These are phyloP conservation scores for Trachops cirrhosus DNA, from an alignment of 2,797 vertebrate genomes.

Conservation along the genomic window DNA sequence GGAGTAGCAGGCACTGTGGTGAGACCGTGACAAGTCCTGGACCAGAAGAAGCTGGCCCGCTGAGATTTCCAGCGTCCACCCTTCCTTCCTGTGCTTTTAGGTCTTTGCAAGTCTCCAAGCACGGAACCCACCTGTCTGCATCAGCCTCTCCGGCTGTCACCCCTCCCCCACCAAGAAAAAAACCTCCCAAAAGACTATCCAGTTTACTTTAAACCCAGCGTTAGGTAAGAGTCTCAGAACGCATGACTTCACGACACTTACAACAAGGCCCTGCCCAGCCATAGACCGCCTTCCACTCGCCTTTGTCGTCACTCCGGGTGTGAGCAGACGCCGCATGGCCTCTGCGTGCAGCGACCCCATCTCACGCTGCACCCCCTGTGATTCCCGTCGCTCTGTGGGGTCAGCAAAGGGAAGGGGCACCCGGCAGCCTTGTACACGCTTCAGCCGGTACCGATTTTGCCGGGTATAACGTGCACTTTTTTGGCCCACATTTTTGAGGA, in stretches of 20 bases:
- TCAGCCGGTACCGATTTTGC: neutral
- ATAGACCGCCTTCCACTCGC: neutral
- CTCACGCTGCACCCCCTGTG: neutral
- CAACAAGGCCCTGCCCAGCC: neutral
- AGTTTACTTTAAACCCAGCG: neutral
- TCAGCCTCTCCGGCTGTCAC: neutral
- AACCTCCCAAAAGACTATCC: neutral
- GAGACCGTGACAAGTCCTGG: slow-evolving; percentile 14
- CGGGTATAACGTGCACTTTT: too few relatives aligned
- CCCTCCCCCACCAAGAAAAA: neutral
- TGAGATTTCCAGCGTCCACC: neutral
- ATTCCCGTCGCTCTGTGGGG: neutral
- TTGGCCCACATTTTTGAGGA: too few relatives aligned
- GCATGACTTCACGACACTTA: neutral
- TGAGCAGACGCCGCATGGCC: neutral
- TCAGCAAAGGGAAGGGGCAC: neutral
- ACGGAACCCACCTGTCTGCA: neutral
- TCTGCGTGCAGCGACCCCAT: neutral
- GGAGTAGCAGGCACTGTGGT: slow-evolving; percentile 38
- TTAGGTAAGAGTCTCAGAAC: neutral
- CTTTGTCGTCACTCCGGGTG: neutral
- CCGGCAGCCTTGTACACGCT: neutral
- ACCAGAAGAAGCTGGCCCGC: neutral
- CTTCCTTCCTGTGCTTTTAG: neutral
- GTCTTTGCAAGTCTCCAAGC: neutral